Evolutionary conservation across 2,888 invertebrate species (phyloP).

Genomic region (Catocala sponsa): DNA sequence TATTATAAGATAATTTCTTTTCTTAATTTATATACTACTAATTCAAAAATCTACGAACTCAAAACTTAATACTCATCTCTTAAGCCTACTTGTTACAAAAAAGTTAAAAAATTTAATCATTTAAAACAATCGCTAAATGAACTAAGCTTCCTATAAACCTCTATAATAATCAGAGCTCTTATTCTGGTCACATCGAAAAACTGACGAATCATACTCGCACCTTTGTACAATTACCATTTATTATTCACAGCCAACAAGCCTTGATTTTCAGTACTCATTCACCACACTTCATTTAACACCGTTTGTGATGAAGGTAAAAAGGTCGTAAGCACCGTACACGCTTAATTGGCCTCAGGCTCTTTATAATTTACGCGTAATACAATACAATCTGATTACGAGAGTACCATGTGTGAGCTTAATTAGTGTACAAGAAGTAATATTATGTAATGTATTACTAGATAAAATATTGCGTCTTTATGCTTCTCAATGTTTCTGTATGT

Average conservation of each 20-base stretch:
- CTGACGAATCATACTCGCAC: too few species aligned
- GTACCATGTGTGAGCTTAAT: conserved; percentile 27
- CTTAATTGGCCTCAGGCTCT: conserved; percentile 30
- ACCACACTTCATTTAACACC: conserved; percentile 32
- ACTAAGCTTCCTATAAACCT: too few species aligned
- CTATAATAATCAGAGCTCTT: too few species aligned
- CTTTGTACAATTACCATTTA: conserved; percentile 12
- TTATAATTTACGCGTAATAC: conserved; percentile 45
- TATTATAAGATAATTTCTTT: too few species aligned
- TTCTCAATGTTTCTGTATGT: not conserved
- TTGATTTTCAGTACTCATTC: conserved; percentile 10
- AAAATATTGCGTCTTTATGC: conserved; percentile 3
- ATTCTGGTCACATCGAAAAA: too few species aligned
- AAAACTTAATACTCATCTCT: too few species aligned
- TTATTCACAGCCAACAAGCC: conserved; percentile 29
- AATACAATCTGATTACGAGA: conserved; percentile 35
- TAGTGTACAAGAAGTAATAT: conserved; percentile 21
- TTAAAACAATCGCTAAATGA: too few species aligned
- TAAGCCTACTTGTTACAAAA: too few species aligned
- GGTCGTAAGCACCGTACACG: conserved; percentile 22
- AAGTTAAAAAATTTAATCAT: too few species aligned
- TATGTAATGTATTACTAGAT: too few species aligned
- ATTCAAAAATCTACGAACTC: too few species aligned
- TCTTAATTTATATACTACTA: too few species aligned
- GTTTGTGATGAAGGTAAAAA: conserved; percentile 21